Percentiles rank a stretch among this genome's conserved stretches.
Evolutionary conservation across 2,797 vertebrate species (phyloP).

Genomic region (Cephalopachus bancanus): DNA sequence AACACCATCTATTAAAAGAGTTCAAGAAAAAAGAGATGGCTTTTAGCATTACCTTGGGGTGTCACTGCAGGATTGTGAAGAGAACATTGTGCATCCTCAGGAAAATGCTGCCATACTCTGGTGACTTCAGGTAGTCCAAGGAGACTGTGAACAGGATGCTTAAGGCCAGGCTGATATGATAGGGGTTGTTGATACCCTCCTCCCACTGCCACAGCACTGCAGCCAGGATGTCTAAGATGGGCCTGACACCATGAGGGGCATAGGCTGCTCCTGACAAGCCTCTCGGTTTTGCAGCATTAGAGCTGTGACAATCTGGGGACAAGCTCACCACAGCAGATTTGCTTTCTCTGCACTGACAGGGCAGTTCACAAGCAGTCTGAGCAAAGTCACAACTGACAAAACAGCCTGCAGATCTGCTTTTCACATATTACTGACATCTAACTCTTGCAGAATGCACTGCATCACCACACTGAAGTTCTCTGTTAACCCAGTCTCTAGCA

Average conservation of each 20-base stretch:
- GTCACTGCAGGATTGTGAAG: too few species aligned
- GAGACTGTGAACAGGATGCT: too few species aligned
- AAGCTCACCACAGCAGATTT: slow-evolving; percentile 93
- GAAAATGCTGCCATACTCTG: too few species aligned
- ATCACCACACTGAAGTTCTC: slow-evolving; percentile 91
- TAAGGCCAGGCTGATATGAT: slow-evolving; percentile 92
- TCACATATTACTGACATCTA: slow-evolving; percentile 91
- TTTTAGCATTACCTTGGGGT: slow-evolving; percentile 96
- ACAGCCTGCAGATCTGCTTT: slow-evolving; percentile 91
- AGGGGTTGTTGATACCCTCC: slow-evolving; percentile 91
- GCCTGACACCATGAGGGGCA: slow-evolving; percentile 89
- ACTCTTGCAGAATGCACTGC: slow-evolving; percentile 90
- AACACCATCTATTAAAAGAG: slow-evolving; percentile 93
- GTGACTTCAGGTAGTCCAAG: too few species aligned
- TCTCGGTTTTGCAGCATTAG: slow-evolving; percentile 93
- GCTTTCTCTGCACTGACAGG: slow-evolving; percentile 90
- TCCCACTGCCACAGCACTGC: slow-evolving; percentile 93
- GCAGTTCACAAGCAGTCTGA: slow-evolving; percentile 93
- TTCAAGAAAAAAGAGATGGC: slow-evolving; percentile 95
- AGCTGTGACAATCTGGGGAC: slow-evolving; percentile 95
- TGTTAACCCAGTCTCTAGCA: slow-evolving; percentile 89
- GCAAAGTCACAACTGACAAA: slow-evolving; percentile 90
- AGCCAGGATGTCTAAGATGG: slow-evolving; percentile 91
- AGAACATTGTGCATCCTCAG: too few species aligned
- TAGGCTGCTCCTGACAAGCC: slow-evolving; percentile 89